Evolutionary conservation across 2,113 vertebrate species (phyloP), one percentile per base, ranked within the genome.

Genomic region (Callipepla squamata): DNA sequence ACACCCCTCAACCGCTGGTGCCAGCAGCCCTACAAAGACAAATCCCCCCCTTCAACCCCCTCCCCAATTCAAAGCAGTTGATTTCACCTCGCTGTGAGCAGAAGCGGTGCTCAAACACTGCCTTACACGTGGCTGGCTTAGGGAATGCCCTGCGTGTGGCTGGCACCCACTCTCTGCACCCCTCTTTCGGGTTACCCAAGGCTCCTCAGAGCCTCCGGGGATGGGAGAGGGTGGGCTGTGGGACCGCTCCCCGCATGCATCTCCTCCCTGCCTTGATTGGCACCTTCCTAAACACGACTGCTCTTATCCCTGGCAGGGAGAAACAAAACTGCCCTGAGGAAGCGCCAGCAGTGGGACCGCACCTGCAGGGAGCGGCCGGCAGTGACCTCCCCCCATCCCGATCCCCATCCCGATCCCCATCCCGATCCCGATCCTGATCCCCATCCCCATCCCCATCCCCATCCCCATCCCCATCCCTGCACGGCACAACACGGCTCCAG

Each of bases 181-280:
- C 1, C 18, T 2, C 6, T 11, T 13, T 40, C 13, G 5, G n/a
- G 51, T 40, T 68, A 11, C 65, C 9, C n/a, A 7, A 14, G 36
- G 23, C 16, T 74, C 20, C 40, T 72, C 1, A 12, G 57, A 22
- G 80, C 23, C 50, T 21, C 15, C 4, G 7, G 45, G 48, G 28
- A 44, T 16, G 34, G 7, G 66, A 12, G 72, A 8, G 34, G 25
- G 22, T 9, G 85, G 20, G 23, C 50, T 55, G 36, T 36, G 53
- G 7, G 9, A 47, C 15, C 4, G 3, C n/a, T 66, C 38, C 0
- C 45, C 9, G 2, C 32, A 68, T 25, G 38, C 23, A 1, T 12
- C 1, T n/a, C 21, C 23, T 5, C 51, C 25, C 51, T 6, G 59
- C 34, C 40, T 18, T 1, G n/a, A 7, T 2, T 13, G 28, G 3